A percentile compares a stretch with the other conserved stretches of the same genome.
phyloP scores from a whole-genome alignment of 2,113 vertebrate genomes.

The Plectropomus leopardus region DNA sequence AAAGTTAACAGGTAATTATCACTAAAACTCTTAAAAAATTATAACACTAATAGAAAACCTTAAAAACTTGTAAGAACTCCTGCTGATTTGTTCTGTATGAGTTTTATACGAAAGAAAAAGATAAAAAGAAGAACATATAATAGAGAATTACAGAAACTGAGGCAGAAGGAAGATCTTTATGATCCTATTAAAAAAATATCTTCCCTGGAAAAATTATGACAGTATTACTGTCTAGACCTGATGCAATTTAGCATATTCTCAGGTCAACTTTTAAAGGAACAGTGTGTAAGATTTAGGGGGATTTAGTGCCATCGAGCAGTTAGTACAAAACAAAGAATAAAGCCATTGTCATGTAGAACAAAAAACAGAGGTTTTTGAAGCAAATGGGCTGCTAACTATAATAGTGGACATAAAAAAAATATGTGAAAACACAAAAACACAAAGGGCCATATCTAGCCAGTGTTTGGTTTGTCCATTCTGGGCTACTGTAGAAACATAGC shows the following conservation, averaged over 20 bases:
- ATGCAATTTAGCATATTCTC: not conserved
- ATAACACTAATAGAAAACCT: not conserved
- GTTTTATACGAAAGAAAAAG: not conserved
- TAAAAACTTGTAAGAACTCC: not conserved
- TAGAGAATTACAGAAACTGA: conserved; percentile 10
- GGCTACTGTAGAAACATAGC: no score
- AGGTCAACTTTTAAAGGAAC: no score
- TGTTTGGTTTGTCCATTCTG: no score
- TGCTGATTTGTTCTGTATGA: conserved; percentile 2
- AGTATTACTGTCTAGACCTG: not conserved
- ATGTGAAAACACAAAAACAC: no score
- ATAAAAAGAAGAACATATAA: not conserved
- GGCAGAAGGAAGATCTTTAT: not conserved
- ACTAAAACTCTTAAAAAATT: conserved; percentile 30
- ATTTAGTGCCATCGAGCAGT: no score
- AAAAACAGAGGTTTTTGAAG: no score
- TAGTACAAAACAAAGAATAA: no score
- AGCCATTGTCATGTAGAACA: no score
- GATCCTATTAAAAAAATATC: conserved; percentile 2
- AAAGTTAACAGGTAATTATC: conserved; percentile 13
- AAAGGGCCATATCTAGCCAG: no score
- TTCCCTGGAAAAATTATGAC: not conserved
- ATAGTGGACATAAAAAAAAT: no score
- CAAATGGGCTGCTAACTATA: no score
- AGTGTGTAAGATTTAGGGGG: no score